Percentiles rank a stretch among this genome's conserved stretches.
Evolutionary conservation across 2,113 vertebrate species (phyloP).

Genomic region (Dromiciops gliroides): DNA sequence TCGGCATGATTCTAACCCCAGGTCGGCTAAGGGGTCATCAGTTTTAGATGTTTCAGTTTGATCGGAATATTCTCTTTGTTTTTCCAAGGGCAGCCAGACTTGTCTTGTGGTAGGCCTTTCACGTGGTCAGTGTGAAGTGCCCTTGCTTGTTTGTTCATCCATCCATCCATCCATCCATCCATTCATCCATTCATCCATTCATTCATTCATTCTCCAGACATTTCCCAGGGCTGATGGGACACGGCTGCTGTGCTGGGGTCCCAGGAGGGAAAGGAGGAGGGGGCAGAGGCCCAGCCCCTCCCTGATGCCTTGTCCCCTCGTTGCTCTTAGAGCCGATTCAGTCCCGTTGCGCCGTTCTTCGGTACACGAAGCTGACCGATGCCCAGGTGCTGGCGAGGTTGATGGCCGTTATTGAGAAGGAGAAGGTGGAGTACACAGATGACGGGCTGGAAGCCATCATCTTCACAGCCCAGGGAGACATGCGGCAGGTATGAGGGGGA

Average conservation of each 20-base stretch:
- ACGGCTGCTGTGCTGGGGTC: too few relatives aligned
- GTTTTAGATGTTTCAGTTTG: neutral
- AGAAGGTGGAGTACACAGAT: conserved; percentile 88
- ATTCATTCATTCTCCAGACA: too few relatives aligned
- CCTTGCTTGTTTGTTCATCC: too few relatives aligned
- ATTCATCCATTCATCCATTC: too few relatives aligned
- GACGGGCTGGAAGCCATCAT: conserved; percentile 97
- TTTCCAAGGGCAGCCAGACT: neutral
- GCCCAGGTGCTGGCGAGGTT: conserved; percentile 92
- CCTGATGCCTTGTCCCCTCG: neutral
- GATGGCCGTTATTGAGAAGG: conserved; percentile 91
- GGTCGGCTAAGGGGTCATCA: neutral
- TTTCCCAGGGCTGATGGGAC: neutral
- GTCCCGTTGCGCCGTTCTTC: conserved; percentile 96
- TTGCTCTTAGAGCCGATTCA: conserved; percentile 92
- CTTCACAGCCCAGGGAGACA: conserved; percentile 98
- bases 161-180: too few relatives aligned
- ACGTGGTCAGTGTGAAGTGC: too few relatives aligned
- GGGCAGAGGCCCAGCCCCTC: neutral
- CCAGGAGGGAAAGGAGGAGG: neutral
- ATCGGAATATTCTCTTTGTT: neutral
- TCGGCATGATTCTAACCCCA: too few relatives aligned
- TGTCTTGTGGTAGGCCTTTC: neutral
- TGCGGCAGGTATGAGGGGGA: conserved; percentile 91
- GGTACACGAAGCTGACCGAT: conserved; percentile 95